A percentile compares a stretch with the other conserved stretches of the same genome.
phyloP scores from a whole-genome alignment of 2,113 vertebrate species.

The Archocentrus centrarchus region DNA sequence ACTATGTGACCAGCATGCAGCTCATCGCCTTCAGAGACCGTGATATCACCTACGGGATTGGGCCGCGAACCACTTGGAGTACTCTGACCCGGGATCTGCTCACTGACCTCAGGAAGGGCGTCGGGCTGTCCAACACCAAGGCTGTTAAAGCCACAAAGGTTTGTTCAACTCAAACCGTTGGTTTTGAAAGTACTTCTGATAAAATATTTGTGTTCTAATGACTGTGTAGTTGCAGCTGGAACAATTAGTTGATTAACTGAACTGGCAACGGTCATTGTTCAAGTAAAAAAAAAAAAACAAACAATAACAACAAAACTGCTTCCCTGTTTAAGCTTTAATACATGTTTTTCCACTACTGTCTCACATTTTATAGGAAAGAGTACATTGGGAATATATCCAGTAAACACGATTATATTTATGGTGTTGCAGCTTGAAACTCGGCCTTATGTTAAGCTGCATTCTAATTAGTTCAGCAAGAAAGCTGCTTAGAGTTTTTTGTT shows the following conservation, averaged over 20 bases:
- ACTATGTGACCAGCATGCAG: constrained; percentile 89
- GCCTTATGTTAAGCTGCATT: neutral
- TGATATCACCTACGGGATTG: constrained; percentile 93
- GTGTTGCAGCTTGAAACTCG: neutral
- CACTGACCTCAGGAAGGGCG: constrained; percentile 95
- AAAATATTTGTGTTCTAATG: neutral
- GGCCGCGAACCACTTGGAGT: constrained; percentile 88
- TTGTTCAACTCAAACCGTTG: neutral
- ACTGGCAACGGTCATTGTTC: neutral
- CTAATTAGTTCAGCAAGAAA: neutral
- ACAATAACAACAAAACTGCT: too few relatives aligned
- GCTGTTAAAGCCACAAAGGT: constrained; percentile 94
- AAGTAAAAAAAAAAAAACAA: neutral
- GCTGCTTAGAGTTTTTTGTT: neutral
- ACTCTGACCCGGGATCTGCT: constrained; percentile 93
- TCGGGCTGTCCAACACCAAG: constrained; percentile 97
- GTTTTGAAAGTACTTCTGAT: neutral
- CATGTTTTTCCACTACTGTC: neutral
- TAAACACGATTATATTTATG: neutral
- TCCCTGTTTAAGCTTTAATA: too few relatives aligned
- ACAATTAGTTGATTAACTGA: neutral
- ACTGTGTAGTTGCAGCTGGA: neutral
- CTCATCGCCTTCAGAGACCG: constrained; percentile 90
- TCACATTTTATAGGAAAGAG: neutral
- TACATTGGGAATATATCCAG: neutral